Evolutionary conservation across 2,797 vertebrate genomes (phyloP), one percentile per base, ranked within the genome.

Genomic region (Mionectes olivaceus): DNA sequence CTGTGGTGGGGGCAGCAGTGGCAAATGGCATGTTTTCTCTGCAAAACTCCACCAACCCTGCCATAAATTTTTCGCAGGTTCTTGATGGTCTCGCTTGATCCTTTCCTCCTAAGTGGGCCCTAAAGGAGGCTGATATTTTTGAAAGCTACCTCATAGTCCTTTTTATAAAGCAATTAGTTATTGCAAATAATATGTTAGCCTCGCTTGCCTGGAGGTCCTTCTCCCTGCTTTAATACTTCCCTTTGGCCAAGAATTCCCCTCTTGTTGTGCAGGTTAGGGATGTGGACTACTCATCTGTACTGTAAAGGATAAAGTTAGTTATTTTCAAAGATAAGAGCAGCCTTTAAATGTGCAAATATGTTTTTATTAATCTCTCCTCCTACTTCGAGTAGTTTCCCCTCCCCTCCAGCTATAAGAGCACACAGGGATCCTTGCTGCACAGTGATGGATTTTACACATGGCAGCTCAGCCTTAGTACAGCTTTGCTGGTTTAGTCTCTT

Each of bases 401-500:
- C 28, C 30, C 13, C 9, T 81, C 7, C 35, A 83, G 35, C 57
- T 44, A 21, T 4, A 87, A 78, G 56, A 90, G 49, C 12, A 19
- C 59, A 53, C 33, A 81, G 68, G 23, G 41, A 92, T 61, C 41
- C 81, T 83, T 81, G 57, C 63, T 90, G 55, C 64, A 81, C 24
- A 52, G 76, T 18, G 3, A 28, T 8, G 15, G 35, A 81, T 93
- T 94, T 96, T 95, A 89, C 65, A 89, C 39, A 30, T 55, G 78
- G 67, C 33, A 89, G 73, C 78, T 87, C 79, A 76, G 83, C 64
- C 59, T 83, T 73, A 94, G 67, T 68, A 76, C 28, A 81, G 61
- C 57, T 89, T 73, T 67, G 43, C 50, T 68, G 56, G 63, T 89
- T 60, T 92, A 53, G 93, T 94, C 79, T 93, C 79, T 64, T 91